phyloP scores from a whole-genome alignment of 1,140 invertebrate genomes.

The Hetaerina americana region DNA sequence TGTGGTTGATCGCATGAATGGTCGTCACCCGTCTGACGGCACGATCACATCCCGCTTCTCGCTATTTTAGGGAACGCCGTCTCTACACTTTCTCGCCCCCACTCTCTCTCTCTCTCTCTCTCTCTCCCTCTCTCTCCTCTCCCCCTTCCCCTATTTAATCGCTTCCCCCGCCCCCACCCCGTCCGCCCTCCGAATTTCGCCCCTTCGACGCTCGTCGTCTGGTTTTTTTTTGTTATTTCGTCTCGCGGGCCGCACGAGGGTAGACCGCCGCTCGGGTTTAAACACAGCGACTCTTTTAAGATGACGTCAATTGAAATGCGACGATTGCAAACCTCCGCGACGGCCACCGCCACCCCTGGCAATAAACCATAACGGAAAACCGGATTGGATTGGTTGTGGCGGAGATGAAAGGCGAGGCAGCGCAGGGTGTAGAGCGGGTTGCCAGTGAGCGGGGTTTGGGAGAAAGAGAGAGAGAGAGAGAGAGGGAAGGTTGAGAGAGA shows the following conservation, averaged over 20 bases:
- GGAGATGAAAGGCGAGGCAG: neutral
- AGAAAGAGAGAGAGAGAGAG: too few species aligned
- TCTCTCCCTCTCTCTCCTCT: neutral
- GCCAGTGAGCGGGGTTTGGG: too few species aligned
- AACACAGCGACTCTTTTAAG: neutral
- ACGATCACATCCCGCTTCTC: too few species aligned
- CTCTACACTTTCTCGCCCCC: neutral
- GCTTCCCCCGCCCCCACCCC: neutral
- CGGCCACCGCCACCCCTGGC: neutral
- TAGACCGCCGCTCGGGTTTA: neutral
- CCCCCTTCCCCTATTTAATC: neutral
- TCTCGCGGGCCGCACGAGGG: neutral
- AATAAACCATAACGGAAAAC: neutral
- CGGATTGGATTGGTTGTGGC: neutral
- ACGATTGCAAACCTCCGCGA: neutral
- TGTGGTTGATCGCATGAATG: too few species aligned
- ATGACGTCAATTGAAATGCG: neutral
- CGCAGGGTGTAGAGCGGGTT: too few species aligned
- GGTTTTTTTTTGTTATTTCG: too few species aligned
- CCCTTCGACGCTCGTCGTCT: too few species aligned
- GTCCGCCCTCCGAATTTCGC: neutral
- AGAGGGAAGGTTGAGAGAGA: too few species aligned
- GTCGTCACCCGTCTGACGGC: too few species aligned
- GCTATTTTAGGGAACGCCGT: too few species aligned
- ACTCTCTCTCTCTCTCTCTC: neutral